These are phyloP conservation scores for Tuta absoluta DNA, from an alignment of 2,888 invertebrate species.

Conservation along the genomic window DNA sequence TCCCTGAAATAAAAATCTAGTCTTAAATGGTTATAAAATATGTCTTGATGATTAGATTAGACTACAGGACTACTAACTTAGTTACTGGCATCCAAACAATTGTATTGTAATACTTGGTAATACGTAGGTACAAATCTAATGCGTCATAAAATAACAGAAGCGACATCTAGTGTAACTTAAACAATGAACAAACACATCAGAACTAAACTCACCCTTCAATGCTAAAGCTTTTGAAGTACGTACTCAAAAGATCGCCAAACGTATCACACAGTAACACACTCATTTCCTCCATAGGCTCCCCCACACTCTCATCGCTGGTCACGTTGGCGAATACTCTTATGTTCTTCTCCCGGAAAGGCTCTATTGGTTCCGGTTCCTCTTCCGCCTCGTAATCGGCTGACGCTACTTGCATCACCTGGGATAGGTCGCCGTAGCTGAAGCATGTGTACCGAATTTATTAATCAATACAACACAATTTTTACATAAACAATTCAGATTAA, in stretches of 20 bases:
- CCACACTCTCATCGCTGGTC: constrained; percentile 51
- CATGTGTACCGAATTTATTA: not conserved
- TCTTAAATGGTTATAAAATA: no score
- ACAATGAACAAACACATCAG: no score
- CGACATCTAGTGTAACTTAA: no score
- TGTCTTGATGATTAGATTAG: no score
- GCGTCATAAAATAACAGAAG: no score
- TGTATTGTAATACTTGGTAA: no score
- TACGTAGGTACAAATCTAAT: no score
- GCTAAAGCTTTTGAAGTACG: constrained; percentile 90
- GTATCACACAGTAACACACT: constrained; percentile 94
- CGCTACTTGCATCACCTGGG: constrained; percentile 90
- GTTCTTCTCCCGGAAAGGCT: constrained; percentile 84
- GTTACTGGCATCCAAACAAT: no score
- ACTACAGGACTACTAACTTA: no score
- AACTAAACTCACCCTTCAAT: constrained; percentile 85
- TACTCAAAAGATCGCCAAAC: constrained; percentile 87
- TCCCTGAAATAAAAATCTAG: no score
- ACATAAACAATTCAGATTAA: no score
- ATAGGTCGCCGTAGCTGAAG: constrained; percentile 86
- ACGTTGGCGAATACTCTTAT: constrained; percentile 67
- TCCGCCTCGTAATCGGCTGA: constrained; percentile 88
- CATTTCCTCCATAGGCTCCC: constrained; percentile 89
- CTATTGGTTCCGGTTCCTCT: constrained; percentile 81
- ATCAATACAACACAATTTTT: no score